phyloP scores from a whole-genome alignment of 2,888 invertebrate genomes.

The Beris chalybata region DNA sequence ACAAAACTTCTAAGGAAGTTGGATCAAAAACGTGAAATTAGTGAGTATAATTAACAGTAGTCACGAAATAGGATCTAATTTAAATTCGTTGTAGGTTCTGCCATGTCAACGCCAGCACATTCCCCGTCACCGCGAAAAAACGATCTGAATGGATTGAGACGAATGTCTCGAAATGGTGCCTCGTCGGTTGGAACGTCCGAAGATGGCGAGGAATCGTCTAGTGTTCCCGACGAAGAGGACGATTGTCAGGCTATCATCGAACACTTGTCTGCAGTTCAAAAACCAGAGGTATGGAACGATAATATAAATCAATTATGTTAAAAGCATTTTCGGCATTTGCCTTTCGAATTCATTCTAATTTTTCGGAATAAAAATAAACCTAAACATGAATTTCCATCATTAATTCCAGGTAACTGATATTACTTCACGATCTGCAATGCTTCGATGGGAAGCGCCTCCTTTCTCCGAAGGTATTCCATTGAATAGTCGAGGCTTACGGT shows the following conservation, averaged over 20 bases:
- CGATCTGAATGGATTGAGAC: constrained; percentile 60
- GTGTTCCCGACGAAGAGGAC: constrained; percentile 73
- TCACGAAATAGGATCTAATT: neutral
- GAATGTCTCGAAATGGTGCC: constrained; percentile 56
- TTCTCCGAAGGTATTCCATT: constrained; percentile 46
- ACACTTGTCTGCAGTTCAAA: constrained; percentile 72
- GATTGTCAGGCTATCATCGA: constrained; percentile 71
- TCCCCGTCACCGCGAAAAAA: constrained; percentile 70
- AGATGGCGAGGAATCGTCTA: constrained; percentile 75
- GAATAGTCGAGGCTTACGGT: constrained; percentile 61
- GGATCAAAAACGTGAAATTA: constrained; percentile 66
- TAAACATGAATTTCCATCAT: neutral
- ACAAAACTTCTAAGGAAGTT: constrained; percentile 76
- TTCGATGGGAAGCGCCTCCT: constrained; percentile 76
- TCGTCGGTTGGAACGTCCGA: constrained; percentile 70
- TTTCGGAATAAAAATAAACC: constrained; percentile 22
- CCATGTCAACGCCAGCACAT: constrained; percentile 62
- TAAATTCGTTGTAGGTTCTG: constrained; percentile 45
- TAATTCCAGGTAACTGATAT: constrained; percentile 74
- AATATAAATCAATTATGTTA: neutral
- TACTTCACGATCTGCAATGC: constrained; percentile 80
- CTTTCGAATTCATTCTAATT: neutral
- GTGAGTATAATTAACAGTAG: constrained; percentile 50
- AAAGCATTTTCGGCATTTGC: too few species aligned
- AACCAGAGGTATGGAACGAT: constrained; percentile 64